phyloP scores from a whole-genome alignment of 2,888 invertebrate genomes.

The Autographa pulchrina region DNA sequence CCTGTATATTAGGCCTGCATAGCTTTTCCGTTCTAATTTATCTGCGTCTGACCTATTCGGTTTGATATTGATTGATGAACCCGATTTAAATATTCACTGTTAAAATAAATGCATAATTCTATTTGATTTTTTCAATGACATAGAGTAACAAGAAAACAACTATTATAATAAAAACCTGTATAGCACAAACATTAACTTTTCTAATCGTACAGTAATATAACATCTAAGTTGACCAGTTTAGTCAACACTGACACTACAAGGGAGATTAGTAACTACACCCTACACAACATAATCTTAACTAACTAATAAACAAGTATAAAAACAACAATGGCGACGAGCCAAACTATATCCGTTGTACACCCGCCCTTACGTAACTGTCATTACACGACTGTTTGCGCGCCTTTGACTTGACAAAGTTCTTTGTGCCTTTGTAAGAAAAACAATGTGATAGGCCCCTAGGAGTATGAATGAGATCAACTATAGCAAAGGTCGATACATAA shows the following conservation, averaged over 20 bases:
- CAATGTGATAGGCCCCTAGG: slow-evolving; percentile 22
- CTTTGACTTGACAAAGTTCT: slow-evolving; percentile 46
- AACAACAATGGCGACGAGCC: slow-evolving; percentile 8
- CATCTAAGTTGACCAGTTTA: too few species aligned
- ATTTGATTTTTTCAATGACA: background rate
- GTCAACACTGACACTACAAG: background rate
- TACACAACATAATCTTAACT: background rate
- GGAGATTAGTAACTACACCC: background rate
- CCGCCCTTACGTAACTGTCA: slow-evolving; percentile 22
- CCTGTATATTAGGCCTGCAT: too few species aligned
- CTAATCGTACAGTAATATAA: too few species aligned
- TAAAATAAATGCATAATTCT: background rate
- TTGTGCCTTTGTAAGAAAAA: slow-evolving; percentile 53
- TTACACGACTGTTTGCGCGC: slow-evolving; percentile 46
- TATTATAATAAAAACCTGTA: too few species aligned
- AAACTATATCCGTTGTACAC: slow-evolving; percentile 24
- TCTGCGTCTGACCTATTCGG: background rate
- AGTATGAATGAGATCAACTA: background rate
- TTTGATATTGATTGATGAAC: background rate
- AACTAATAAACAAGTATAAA: background rate
- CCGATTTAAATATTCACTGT: background rate
- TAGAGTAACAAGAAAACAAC: too few species aligned
- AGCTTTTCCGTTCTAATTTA: background rate
- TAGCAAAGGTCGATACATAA: background rate
- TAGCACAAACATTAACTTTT: too few species aligned